These are phyloP conservation scores for Gallinago paraguaiae DNA, from an alignment of 2,113 vertebrate genomes.

Conservation along the genomic window DNA sequence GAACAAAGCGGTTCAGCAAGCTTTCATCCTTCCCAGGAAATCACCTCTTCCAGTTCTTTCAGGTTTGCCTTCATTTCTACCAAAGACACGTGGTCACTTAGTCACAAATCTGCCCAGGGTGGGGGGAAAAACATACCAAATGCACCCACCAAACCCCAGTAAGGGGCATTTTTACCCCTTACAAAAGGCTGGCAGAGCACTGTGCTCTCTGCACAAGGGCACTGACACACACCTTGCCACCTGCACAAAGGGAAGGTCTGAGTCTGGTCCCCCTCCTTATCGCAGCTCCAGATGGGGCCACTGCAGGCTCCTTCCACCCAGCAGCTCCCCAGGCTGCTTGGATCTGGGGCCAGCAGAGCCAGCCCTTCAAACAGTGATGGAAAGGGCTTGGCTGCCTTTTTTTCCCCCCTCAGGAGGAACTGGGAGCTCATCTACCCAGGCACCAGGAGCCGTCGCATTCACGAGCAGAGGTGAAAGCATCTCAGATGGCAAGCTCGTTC, in stretches of 20 bases:
- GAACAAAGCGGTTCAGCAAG: background rate
- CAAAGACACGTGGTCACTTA: background rate
- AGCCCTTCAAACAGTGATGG: background rate
- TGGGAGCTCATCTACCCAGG: background rate
- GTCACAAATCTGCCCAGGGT: background rate
- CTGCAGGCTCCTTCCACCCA: background rate
- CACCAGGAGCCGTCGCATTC: background rate
- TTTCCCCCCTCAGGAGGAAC: too few species aligned
- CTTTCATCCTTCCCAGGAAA: background rate
- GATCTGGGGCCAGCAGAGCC: background rate
- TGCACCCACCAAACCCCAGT: background rate
- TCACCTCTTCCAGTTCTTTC: background rate
- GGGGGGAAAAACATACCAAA: fast-evolving
- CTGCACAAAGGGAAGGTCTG: background rate
- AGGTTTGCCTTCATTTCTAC: background rate
- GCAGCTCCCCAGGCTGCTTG: background rate
- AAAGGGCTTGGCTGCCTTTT: background rate
- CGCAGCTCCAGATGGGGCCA: fast-evolving
- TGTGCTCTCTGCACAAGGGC: background rate
- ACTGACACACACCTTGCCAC: too few species aligned
- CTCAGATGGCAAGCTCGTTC: background rate
- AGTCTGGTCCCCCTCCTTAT: background rate
- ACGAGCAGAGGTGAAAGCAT: background rate
- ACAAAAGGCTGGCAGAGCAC: background rate
- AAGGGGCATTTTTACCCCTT: background rate